Evolutionary conservation across 2,797 vertebrate genomes (phyloP).

Genomic region (Tympanoctomys barrerae): DNA sequence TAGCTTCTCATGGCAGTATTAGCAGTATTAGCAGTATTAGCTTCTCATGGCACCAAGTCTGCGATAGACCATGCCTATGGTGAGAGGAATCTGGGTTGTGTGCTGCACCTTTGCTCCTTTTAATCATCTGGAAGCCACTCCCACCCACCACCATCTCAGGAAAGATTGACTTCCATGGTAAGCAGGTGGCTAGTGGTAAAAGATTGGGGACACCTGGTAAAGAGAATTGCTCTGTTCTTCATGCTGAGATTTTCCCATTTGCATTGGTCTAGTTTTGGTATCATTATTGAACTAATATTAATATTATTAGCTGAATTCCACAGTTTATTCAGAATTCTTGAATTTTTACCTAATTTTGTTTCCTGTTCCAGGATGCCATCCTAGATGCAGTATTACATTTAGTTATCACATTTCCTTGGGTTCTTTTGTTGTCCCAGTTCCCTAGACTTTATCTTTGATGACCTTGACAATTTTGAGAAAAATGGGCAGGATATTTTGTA

Average conservation of each 20-base stretch:
- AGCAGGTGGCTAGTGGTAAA: not conserved
- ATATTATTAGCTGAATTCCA: conserved; percentile 30
- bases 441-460: not conserved
- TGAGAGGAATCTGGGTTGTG: not conserved
- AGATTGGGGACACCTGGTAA: not conserved
- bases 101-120: not conserved
- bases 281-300: not conserved
- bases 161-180: not conserved
- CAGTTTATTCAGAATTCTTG: conserved; percentile 5
- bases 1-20: not conserved
- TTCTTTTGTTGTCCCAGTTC: not conserved
- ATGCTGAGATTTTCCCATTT: not conserved
- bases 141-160: not conserved
- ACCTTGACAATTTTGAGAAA: not conserved
- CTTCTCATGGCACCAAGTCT: not conserved
- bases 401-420: not conserved
- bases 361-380: not conserved
- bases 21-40: too few species aligned
- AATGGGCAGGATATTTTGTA: not conserved
- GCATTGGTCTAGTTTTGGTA: not conserved
- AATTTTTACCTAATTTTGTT: not conserved
- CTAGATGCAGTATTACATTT: not conserved
- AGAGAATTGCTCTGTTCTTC: not conserved
- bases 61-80: not conserved
- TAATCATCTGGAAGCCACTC: not conserved